Base-by-base conservation (phyloP, 92 coral and sea anemone species). In the Ricordea florida region DNA sequence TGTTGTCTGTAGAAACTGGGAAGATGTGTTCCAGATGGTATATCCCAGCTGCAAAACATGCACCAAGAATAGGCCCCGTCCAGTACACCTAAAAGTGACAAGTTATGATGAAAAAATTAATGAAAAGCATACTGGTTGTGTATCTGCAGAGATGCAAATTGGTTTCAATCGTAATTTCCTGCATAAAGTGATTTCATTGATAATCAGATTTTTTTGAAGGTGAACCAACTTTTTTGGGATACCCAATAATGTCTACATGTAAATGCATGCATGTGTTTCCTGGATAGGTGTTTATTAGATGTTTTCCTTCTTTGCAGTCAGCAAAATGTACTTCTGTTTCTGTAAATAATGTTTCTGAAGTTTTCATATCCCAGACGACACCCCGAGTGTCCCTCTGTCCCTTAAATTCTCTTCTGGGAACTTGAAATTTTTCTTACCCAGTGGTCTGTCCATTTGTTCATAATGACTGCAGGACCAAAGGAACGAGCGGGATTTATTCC, bases 401-500 rank as follows among this genome's bases (percentile, higher is more conserved):
- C 44, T 37, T n/a, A 37, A 8, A 8, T 37, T 37, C 44, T 37
- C 9, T n/a, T 37, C 44, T n/a, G 8, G 44, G 44, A 37, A n/a
- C 44, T 8, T 8, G 44, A n/a, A 8, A 8, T 8, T 37, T 8
- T 8, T 57, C 86, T 57, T 48, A 85, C 90, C 90, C 90, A 85
- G 33, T 78, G 85, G 27, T 66, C 21, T 5, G 15, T 49, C 86
- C 85, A 79, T 18, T 23, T 11, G 40, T 71, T 48, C 33, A 46
- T 56, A 1, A 79, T 14, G 0, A 53, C 77, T 5, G 90, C 90
- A 53, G 90, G 85, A 0, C 86, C 90, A 42, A 85, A 46, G 29
- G 78, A 57, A 14, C 90, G 66, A 17, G 86, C 90, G 29, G 90
- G 90, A 55, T 85, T 85, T 37, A 85, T 85, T 14, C 82, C 86